phyloP scores from a whole-genome alignment of 2,113 vertebrate genomes.

The Phyllostomus hastatus region DNA sequence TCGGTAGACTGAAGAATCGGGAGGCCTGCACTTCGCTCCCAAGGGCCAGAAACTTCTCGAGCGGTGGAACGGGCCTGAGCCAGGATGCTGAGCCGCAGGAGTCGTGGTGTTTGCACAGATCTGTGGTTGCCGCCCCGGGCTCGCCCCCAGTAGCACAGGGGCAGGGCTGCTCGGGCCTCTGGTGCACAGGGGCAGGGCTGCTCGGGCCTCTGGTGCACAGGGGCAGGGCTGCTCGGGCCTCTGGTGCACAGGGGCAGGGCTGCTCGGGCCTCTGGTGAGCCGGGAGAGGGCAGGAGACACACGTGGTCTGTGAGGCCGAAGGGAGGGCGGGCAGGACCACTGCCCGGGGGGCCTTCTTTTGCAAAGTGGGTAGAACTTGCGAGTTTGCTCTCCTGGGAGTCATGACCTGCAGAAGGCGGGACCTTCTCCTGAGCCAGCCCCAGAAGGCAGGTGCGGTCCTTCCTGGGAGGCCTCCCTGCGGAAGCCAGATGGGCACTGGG shows the following conservation, averaged over 20 bases:
- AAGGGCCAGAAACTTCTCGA: background rate
- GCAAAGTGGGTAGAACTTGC: background rate
- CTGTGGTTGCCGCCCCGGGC: accelerated
- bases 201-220: background rate
- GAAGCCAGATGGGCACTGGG: background rate
- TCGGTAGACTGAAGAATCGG: background rate
- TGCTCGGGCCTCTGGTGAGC: background rate
- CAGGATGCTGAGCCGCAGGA: background rate
- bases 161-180: background rate
- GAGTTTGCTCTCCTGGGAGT: background rate
- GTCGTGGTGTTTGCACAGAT: background rate
- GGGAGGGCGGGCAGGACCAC: background rate
- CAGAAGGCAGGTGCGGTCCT: background rate
- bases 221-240: background rate
- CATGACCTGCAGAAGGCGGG: accelerated
- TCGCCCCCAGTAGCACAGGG: accelerated
- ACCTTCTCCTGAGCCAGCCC: background rate
- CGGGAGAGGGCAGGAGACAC: background rate
- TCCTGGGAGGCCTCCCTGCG: accelerated
- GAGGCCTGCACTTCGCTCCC: background rate
- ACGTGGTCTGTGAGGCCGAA: background rate
- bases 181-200: background rate
- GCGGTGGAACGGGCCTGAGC: background rate
- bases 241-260: background rate
- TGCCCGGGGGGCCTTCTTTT: background rate